A percentile compares a stretch with the other conserved stretches of the same genome.
phyloP scores from a whole-genome alignment of 2,113 vertebrate genomes.

The Colaptes auratus region DNA sequence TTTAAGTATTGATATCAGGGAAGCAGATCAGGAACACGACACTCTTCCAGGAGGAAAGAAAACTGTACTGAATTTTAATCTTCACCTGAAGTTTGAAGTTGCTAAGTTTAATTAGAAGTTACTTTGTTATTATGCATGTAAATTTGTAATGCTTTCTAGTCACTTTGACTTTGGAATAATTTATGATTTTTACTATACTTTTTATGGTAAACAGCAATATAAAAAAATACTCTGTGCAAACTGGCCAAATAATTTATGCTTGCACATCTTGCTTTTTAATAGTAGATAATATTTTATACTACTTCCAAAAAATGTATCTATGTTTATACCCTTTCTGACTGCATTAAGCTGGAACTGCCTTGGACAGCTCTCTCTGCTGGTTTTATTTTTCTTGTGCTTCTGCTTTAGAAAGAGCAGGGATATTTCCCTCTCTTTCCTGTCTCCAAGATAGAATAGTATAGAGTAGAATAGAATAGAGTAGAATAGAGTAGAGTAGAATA shows the following conservation, averaged over 20 bases:
- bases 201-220: neutral
- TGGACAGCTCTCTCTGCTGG: neutral
- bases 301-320: neutral
- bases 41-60: neutral
- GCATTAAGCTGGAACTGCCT: neutral
- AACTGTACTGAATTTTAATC: neutral
- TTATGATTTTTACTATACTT: neutral
- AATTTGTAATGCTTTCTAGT: neutral
- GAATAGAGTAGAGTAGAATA: too few species aligned
- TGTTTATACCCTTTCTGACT: neutral
- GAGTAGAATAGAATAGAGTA: too few species aligned
- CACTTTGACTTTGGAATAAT: neutral
- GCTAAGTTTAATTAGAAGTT: neutral
- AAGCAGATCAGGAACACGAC: neutral
- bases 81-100: neutral
- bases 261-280: neutral
- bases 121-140: neutral
- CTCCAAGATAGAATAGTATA: too few species aligned
- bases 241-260: neutral
- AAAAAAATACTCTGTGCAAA: neutral
- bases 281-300: neutral
- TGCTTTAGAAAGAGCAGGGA: neutral
- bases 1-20: neutral
- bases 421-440: neutral
- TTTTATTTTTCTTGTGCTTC: neutral